Conservation (phyloP, 2,888 invertebrate species). For the Priapulus caudatus region DNA sequence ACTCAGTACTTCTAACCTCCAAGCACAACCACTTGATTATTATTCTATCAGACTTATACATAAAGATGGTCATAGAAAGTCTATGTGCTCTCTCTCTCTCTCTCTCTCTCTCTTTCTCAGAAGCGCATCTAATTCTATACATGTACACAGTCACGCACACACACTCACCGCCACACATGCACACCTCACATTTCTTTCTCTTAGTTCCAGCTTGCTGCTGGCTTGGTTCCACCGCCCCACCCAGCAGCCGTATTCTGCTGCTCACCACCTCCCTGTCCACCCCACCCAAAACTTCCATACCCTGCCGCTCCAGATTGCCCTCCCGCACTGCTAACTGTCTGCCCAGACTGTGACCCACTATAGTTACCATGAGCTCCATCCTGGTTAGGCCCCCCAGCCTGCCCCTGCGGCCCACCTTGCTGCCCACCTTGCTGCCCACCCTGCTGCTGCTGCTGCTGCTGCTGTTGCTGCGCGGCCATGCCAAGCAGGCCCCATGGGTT, state of each 20-base stretch:
- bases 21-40: too few relatives aligned
- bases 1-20: too few relatives aligned
- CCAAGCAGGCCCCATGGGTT: slow-evolving; percentile 9
- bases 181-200: too few relatives aligned
- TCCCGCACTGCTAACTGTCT: slow-evolving; percentile 4
- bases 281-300: slow-evolving; percentile 17
- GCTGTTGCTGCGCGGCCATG: slow-evolving; percentile 9
- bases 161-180: too few relatives aligned
- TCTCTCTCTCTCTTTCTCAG: too few relatives aligned
- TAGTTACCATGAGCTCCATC: not conserved
- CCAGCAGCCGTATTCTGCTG: not conserved
- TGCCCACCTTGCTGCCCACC: not conserved
- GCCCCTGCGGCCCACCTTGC: slow-evolving; percentile 14
- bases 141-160: too few relatives aligned
- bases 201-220: not conserved
- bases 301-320: slow-evolving; percentile 10
- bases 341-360: too few relatives aligned
- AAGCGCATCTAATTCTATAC: too few relatives aligned
- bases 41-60: too few relatives aligned
- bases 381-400: slow-evolving; percentile 14
- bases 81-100: too few relatives aligned
- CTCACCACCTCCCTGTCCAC: slow-evolving; percentile 20
- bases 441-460: slow-evolving; percentile 9
- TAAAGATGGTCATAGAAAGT: too few relatives aligned
- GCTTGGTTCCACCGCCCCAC: not conserved